These are phyloP conservation scores for Sycophila texana DNA, from an alignment of 2,888 invertebrate genomes.

Conservation along the genomic window DNA sequence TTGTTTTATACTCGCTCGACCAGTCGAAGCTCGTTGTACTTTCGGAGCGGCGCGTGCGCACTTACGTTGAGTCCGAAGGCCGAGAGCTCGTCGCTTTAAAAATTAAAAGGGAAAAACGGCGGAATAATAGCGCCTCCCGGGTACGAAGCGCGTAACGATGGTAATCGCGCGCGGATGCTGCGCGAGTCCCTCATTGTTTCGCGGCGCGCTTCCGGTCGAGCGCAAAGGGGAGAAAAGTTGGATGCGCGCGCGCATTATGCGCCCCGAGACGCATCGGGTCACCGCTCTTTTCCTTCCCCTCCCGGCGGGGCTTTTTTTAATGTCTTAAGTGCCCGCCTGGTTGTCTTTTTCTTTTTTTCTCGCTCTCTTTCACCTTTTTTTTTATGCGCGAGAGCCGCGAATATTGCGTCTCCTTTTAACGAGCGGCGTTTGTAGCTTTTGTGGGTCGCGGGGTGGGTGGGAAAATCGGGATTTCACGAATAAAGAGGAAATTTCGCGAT, in stretches of 20 bases:
- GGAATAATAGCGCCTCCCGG: background rate
- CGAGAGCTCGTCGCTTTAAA: background rate
- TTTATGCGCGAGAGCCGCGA: background rate
- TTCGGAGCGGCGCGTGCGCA: too few species aligned
- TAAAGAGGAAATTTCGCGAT: too few species aligned
- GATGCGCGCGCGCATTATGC: background rate
- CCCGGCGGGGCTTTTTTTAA: conserved; percentile 16
- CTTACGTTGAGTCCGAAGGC: too few species aligned
- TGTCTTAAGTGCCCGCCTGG: conserved; percentile 18
- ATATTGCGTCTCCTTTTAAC: background rate
- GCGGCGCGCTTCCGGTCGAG: conserved; percentile 34
- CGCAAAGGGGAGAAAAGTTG: conserved; percentile 18
- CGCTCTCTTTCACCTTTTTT: background rate
- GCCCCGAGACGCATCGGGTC: background rate
- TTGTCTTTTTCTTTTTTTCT: background rate
- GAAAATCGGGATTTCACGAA: background rate
- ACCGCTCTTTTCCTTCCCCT: conserved; percentile 1
- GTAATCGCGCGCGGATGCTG: conserved; percentile 35
- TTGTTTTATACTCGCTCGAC: too few species aligned
- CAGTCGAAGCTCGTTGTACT: too few species aligned
- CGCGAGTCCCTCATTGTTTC: background rate
- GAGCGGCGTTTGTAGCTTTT: background rate
- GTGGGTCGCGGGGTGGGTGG: background rate
- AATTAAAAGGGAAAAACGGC: background rate
- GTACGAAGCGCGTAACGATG: conserved; percentile 43